phyloP scores from a whole-genome alignment of 2,888 invertebrate genomes.

The Macaria liturata region DNA sequence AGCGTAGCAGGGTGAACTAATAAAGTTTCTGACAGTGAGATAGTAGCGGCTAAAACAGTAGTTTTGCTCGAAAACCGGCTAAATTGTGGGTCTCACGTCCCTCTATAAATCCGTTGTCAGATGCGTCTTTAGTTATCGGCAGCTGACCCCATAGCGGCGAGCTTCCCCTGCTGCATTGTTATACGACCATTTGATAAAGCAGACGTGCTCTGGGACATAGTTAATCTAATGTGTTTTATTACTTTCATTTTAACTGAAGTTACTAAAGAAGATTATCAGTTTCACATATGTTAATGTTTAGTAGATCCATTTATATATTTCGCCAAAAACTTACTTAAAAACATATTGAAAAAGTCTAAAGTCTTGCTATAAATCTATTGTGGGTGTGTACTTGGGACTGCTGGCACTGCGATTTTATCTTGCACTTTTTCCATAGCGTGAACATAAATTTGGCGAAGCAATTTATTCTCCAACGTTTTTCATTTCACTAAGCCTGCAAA shows the following conservation, averaged over 20 bases:
- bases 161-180: slow-evolving; percentile 33
- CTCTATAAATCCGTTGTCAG: slow-evolving; percentile 48
- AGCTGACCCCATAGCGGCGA: slow-evolving; percentile 39
- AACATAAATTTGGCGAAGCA: slow-evolving; percentile 24
- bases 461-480: slow-evolving; percentile 28
- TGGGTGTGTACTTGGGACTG: not conserved
- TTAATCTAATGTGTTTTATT: no score
- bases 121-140: slow-evolving; percentile 51
- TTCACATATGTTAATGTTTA: no score
- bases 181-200: no score
- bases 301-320: no score
- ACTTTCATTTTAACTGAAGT: no score
- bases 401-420: not conserved
- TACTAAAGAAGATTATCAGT: no score
- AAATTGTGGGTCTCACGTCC: slow-evolving; percentile 37
- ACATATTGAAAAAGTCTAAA: no score
- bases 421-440: slow-evolving; percentile 24
- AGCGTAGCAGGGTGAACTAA: slow-evolving; percentile 17
- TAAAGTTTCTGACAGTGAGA: slow-evolving; percentile 32
- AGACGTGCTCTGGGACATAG: no score
- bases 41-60: slow-evolving; percentile 33
- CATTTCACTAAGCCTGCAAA: slow-evolving; percentile 32
- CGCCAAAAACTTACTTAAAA: no score
- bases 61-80: slow-evolving; percentile 34
- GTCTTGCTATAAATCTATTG: no score